Evolutionary conservation across 2,797 vertebrate genomes (phyloP), one percentile per base, ranked within the genome.

Genomic region (Anguilla megastoma): DNA sequence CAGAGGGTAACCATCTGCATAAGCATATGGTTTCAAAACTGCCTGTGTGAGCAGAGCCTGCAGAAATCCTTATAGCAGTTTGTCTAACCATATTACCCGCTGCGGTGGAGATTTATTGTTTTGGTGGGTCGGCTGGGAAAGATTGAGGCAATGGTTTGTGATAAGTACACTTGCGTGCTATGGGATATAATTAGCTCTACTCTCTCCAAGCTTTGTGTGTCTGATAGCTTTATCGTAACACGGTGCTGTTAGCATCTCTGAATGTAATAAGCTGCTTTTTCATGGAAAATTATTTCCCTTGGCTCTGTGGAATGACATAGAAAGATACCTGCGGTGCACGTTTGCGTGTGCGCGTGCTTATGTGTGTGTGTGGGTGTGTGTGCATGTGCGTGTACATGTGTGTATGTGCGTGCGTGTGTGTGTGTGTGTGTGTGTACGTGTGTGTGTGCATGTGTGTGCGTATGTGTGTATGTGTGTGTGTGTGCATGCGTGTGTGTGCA

Each of bases 171-270:
- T 60, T 8, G 60, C 74, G 56, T 54, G 80, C 82, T 87, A 36
- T 63, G 86, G 86, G 52, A n/a, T 79, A 80, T 52, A 36, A 66
- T 82, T 87, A 87, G 52, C 86, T 76, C 33, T 54, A 30, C 50
- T 71, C 56, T 80, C 74, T 41, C 41, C 30, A 33, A 56, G 27
- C 24, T 74, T 36, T 41, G 74, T 41, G 56, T 56, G 76, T 87
- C 33, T 56, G 58, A 76, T 36, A 76, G 79, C 33, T 87, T 87
- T 52, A 60, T 50, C 30, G 56, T 12, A 87, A 76, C 9, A 76
- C 3, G 76, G 30, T 27, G 33, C 33, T 36, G 21, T 58, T 63
- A 48, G 54, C 10, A 60, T 58, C 56, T 86, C 69, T 30, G 69
- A 16, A 74, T 50, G 30, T 52, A 30, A 79, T 76, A 36, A 86